These are phyloP conservation scores for Drosophila serrata DNA, from an alignment of 1,140 invertebrate genomes.

Conservation along the genomic window DNA sequence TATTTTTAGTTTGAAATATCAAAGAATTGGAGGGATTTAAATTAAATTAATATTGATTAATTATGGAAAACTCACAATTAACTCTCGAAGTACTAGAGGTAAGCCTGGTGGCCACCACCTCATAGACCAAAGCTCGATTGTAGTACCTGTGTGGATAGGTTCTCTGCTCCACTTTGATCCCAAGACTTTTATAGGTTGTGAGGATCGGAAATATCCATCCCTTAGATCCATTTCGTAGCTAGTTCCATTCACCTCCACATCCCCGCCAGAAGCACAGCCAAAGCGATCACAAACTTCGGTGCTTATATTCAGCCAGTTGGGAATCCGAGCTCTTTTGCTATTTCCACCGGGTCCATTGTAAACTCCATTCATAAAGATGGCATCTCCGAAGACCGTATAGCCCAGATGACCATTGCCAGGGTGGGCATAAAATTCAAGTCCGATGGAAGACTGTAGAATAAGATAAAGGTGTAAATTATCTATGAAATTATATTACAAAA, in stretches of 20 bases:
- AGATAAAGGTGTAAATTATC: not conserved
- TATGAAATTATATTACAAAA: not conserved
- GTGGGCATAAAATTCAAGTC: slow-evolving; percentile 87
- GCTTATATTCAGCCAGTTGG: slow-evolving; percentile 86
- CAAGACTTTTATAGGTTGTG: slow-evolving; percentile 28
- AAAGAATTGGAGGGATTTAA: too few species aligned
- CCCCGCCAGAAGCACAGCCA: slow-evolving; percentile 20
- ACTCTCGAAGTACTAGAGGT: not conserved
- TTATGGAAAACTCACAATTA: too few species aligned
- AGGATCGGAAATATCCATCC: slow-evolving; percentile 64
- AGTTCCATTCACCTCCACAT: slow-evolving; percentile 79
- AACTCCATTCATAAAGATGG: slow-evolving; percentile 87
- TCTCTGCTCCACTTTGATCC: slow-evolving; percentile 81
- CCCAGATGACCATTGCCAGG: slow-evolving; percentile 87
- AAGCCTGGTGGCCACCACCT: slow-evolving; percentile 77
- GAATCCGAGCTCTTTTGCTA: slow-evolving; percentile 87
- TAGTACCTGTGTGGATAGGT: slow-evolving; percentile 87
- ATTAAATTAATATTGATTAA: too few species aligned
- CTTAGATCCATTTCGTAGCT: slow-evolving; percentile 72
- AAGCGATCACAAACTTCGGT: slow-evolving; percentile 49
- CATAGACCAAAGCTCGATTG: slow-evolving; percentile 87
- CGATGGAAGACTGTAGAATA: slow-evolving; percentile 85
- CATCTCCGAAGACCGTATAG: slow-evolving; percentile 87
- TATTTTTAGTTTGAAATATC: not conserved
- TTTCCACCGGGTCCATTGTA: slow-evolving; percentile 87